These are phyloP conservation scores for Sebastes steindachneri DNA, from an alignment of 2,797 vertebrate genomes.

Conservation along the genomic window DNA sequence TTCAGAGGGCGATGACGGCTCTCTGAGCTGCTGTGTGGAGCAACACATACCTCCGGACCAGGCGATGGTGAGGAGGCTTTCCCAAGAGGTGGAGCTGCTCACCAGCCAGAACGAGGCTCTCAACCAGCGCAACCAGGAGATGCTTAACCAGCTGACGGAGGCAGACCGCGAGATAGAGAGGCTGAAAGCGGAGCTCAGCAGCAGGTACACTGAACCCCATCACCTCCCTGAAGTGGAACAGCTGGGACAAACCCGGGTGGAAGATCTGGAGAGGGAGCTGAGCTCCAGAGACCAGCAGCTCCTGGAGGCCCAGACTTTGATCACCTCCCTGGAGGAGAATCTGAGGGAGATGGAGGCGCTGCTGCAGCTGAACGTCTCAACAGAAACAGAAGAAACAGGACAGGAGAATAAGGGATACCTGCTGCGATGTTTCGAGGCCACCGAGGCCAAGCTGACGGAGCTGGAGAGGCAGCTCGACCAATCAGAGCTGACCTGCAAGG, in stretches of 20 bases:
- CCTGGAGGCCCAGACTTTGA: slow-evolving; percentile 59
- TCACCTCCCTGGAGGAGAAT: slow-evolving; percentile 65
- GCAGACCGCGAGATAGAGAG: slow-evolving; percentile 77
- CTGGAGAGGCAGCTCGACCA: slow-evolving; percentile 50
- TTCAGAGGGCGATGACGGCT: neutral
- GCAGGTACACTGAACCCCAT: slow-evolving; percentile 30
- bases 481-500: slow-evolving; percentile 37
- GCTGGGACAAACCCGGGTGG: neutral
- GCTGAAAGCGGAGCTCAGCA: slow-evolving; percentile 67
- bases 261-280: slow-evolving; percentile 64
- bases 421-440: slow-evolving; percentile 48
- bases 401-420: slow-evolving; percentile 48
- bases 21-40: slow-evolving; percentile 10
- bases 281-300: slow-evolving; percentile 60
- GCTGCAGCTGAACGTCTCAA: slow-evolving; percentile 31
- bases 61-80: slow-evolving; percentile 33
- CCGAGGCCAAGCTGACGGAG: slow-evolving; percentile 58
- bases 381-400: neutral
- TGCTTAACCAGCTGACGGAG: slow-evolving; percentile 80
- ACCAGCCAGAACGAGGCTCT: slow-evolving; percentile 70
- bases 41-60: slow-evolving; percentile 30
- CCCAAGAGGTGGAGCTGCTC: slow-evolving; percentile 65
- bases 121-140: slow-evolving; percentile 80
- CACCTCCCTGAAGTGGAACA: slow-evolving; percentile 53
- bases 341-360: slow-evolving; percentile 54